phyloP scores from a whole-genome alignment of 2,797 vertebrate genomes.

The Neoniphon sammara region DNA sequence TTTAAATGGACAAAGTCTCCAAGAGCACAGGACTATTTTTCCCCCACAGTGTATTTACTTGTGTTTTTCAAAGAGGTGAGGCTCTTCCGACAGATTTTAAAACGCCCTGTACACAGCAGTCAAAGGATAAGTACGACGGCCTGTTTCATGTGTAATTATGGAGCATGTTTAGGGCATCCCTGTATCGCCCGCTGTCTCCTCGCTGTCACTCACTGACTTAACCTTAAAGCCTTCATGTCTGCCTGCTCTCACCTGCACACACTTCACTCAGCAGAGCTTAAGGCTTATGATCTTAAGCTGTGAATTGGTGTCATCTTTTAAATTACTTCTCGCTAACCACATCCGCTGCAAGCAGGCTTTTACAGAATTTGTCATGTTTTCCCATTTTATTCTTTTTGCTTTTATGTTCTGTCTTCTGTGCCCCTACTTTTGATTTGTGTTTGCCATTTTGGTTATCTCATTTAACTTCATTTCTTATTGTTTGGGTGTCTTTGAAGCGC shows the following conservation, averaged over 20 bases:
- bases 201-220: not conserved
- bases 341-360: constrained; percentile 14
- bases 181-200: not conserved
- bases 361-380: not conserved
- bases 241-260: constrained; percentile 3
- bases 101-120: not conserved
- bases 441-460: no score
- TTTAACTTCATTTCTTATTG: no score
- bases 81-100: not conserved
- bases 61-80: not conserved
- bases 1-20: no score
- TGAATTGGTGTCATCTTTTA: constrained; percentile 1
- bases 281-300: not conserved
- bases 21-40: no score
- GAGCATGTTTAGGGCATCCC: not conserved
- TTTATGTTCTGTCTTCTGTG: no score
- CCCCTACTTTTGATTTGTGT: no score
- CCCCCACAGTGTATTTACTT: no score
- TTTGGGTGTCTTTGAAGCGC: not conserved
- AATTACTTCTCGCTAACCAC: not conserved
- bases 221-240: constrained; percentile 9
- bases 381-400: not conserved
- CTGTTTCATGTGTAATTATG: not conserved
- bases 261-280: not conserved
- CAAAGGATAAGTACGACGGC: not conserved